Evolutionary conservation across 2,113 vertebrate species (phyloP), one percentile per base, ranked within the genome.

Genomic region (Microtus montanus): DNA sequence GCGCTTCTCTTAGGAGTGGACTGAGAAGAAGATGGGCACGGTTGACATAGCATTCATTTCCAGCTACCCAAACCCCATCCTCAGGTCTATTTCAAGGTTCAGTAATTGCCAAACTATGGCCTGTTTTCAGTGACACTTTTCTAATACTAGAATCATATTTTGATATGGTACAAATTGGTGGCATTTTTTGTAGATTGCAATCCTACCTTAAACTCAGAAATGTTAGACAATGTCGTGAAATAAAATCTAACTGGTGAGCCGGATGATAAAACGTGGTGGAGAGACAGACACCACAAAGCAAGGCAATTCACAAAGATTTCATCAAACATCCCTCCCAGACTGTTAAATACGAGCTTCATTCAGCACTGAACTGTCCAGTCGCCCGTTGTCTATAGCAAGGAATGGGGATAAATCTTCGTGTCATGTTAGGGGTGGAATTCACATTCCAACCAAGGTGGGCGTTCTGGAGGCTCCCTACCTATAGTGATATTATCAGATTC

Each of bases 11-110:
- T 26, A 33, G 77, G 86, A 93, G 77, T 79, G 80, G 77, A 90
- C 95, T 96, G 91, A 96, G 89, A 80, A 77, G n/a, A 12, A 84
- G 95, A 87, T 0, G 3, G 41, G 5, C 79, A 15, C 38, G n/a
- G 19, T 92, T 96, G 95, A 94, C 24, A 35, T 20, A 82, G 96
- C 64, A 10, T 61, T 95, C 87, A 75, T 97, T 96, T 96, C 47
- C 75, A 94, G 85, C 78, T 88, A 92, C 71, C 63, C 64, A 7
- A 52, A 66, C 52, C 84, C 20, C 92, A 30, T 66, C 94, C 83
- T 47, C 61, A 92, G 90, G 78, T 71, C 95, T 75, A 80, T 97
- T 54, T 54, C 49, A 17, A 66, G 95, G 52, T 92, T 80, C 24
- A 80, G 3, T 83, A 49, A 64, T 66, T 92, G 91, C 44, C 0